Base-by-base conservation (phyloP, 2,888 invertebrate species). In the Polydrusus tereticollis region DNA sequence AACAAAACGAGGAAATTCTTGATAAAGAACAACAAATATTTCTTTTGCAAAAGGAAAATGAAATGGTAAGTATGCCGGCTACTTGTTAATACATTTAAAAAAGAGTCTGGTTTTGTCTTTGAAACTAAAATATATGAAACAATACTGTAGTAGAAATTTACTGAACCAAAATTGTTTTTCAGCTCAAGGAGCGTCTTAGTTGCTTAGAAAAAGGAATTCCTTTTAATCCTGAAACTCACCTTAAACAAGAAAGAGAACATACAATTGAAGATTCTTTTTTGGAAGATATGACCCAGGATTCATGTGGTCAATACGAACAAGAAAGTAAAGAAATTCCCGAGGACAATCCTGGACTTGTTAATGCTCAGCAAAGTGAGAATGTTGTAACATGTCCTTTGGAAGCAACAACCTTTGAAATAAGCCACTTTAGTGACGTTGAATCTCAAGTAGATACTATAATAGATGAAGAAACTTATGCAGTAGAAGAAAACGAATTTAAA, bases 1-100 rank as follows among this genome's bases (percentile, higher is more conserved):
- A 95, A 85, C 96, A 96, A 86, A 94, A 94, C 81, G 95, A 96
- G 81, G 90, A 93, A 80, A 89, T 96, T 76, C 88, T 90, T 77
- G 91, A 91, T 78, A 94, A 93, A 85, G 95, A 96, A 79, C 94
- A 93, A 83, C 87, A 91, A 63, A 89, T 94, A 76, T 89, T 90
- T 70, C 88, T 90, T 65, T 86, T 95, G 36, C 89, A 90, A 81
- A 90, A 91, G 80, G 95, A 96, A 86, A 93, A 94, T 87, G 92
- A 93, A 84, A 89, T 91, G 85, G 92, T 96, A 87, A 88, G 52
- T 29, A 55, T 29, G 7, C 29, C 29, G 16, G 29, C 2, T 55
- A 1, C 16, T n/a, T n/a, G n/a, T n/a, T 52, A 29, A 29, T 29
- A 29, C n/a, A 12, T 52, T 29, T 16, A 23, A 21, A 47, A 4